Evolutionary conservation across 2,113 vertebrate genomes (phyloP), one percentile per base, ranked within the genome.

Genomic region (Triplophysa tibetana): DNA sequence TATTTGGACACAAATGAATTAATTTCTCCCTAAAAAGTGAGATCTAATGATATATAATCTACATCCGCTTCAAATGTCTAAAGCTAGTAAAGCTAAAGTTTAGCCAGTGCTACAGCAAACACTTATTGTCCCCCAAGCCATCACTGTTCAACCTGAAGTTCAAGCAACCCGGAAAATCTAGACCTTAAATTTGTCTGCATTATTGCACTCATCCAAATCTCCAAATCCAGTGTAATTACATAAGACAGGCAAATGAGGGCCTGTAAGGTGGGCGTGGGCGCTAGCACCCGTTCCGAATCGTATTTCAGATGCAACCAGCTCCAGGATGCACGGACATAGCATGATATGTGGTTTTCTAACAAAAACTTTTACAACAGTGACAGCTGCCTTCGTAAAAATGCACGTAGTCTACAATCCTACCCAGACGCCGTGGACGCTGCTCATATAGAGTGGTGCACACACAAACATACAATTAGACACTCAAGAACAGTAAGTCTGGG

Each of bases 401-500:
- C 17, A 70, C 5, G 6, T 38, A 4, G 33, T 72, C 43, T 74
- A 17, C 63, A 7, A 5, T 58, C 43, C 69, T 45, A 70, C 16
- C 69, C 61, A 72, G 54, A 66, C 16, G 61, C 52, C 38, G 67
- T 69, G 56, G 54, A 48, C 58, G 23, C n/a, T 43, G 63, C 70
- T 70, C 52, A 29, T 23, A 80, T 33, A 80, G 23, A 64, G 70
- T 26, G 48, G 10, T 58, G 68, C 41, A 70, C 21, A 50, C 54
- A 23, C 70, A 75, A 43, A 78, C 52, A 81, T 17, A 61, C 56
- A 75, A 38, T 17, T 67, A 63, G 1, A 50, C 60, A 54, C 45
- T 81, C 86, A 77, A 88, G 75, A 84, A 84, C 87, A 87, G 64
- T 60, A 83, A 86, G 82, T 67, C 85, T 87, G 82, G 89, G 89